These are phyloP conservation scores for Hippocampus mohnikei DNA, from an alignment of 2,113 vertebrate species.

Conservation along the genomic window DNA sequence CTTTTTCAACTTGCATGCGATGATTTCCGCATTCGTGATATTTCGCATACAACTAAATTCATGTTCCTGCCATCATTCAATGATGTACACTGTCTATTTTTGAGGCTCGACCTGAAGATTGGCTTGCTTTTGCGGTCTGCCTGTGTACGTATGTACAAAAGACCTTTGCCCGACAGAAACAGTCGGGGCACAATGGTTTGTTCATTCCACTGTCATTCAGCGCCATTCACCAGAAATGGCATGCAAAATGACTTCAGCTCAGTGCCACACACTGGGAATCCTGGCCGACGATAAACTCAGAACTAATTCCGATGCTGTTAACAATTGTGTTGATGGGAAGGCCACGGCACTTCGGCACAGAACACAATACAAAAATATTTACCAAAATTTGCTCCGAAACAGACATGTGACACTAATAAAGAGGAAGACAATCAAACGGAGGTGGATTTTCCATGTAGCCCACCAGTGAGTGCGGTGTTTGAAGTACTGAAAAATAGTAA, in stretches of 20 bases:
- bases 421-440: constrained; percentile 45
- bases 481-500: constrained; percentile 37
- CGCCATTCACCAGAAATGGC: constrained; percentile 42
- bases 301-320: constrained; percentile 36
- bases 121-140: constrained; percentile 52
- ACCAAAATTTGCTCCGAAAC: constrained; percentile 34
- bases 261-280: constrained; percentile 42
- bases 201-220: constrained; percentile 63
- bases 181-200: constrained; percentile 53
- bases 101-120: constrained; percentile 43
- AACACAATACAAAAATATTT: constrained; percentile 34
- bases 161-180: constrained; percentile 64
- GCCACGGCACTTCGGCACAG: constrained; percentile 20
- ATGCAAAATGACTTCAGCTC: constrained; percentile 44
- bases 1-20: constrained; percentile 33
- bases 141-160: constrained; percentile 54
- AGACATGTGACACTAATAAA: constrained; percentile 6
- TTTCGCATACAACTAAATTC: constrained; percentile 25
- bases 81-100: constrained; percentile 65
- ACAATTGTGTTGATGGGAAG: constrained; percentile 32
- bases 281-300: constrained; percentile 34
- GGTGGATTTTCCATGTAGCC: constrained; percentile 49
- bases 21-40: constrained; percentile 33
- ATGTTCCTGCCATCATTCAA: constrained; percentile 11
- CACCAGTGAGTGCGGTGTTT: constrained; percentile 54